phyloP scores from a whole-genome alignment of 2,113 vertebrate genomes.

The Trematocara nigrifrons region DNA sequence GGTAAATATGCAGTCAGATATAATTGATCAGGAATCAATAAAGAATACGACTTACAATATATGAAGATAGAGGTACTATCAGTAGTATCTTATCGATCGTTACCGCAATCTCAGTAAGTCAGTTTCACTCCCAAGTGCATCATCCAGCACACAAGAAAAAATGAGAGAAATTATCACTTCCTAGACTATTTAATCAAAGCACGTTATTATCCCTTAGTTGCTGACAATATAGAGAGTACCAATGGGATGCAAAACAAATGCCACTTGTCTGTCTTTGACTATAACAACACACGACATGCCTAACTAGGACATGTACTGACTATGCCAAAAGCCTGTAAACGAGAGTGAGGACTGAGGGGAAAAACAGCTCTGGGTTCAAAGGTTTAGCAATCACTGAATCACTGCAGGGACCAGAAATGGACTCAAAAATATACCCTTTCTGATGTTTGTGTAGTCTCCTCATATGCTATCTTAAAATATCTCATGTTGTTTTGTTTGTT shows the following conservation, averaged over 20 bases:
- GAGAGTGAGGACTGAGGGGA: background rate
- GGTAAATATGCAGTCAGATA: background rate
- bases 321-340: background rate
- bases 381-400: background rate
- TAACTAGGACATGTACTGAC: background rate
- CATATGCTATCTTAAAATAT: too few species aligned
- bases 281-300: background rate
- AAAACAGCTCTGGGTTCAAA: background rate
- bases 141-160: background rate
- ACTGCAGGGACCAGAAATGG: background rate
- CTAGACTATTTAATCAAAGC: background rate
- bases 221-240: background rate
- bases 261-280: background rate
- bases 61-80: background rate
- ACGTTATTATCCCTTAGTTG: fast-evolving
- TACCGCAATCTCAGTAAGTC: background rate
- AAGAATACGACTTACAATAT: background rate
- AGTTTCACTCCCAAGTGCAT: background rate
- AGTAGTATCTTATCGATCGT: background rate
- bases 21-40: background rate
- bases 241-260: background rate
- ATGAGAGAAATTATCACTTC: fast-evolving
- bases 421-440: background rate
- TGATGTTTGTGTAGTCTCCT: background rate
- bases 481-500: background rate